phyloP scores from a whole-genome alignment of 1,140 invertebrate genomes.

The Ladona fulva region DNA sequence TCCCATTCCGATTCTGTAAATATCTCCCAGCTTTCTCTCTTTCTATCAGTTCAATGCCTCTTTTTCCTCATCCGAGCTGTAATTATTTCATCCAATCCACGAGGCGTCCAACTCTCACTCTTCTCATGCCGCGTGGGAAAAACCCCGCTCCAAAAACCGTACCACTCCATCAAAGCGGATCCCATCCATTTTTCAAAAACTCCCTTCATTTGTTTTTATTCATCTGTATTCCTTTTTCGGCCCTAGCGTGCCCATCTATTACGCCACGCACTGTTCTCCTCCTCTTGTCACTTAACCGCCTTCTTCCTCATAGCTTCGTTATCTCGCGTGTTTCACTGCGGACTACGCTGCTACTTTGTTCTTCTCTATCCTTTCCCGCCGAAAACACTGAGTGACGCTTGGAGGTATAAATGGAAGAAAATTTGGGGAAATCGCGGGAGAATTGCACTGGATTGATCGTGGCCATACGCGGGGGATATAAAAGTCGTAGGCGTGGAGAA shows the following conservation, averaged over 20 bases:
- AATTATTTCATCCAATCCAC: background rate
- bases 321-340: background rate
- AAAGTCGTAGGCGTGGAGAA: no score
- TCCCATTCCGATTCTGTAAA: no score
- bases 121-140: background rate
- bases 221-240: background rate
- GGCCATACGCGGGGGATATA: no score
- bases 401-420: no score
- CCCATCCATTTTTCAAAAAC: constrained; percentile 1
- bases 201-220: constrained; percentile 3
- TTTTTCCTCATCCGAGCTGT: background rate
- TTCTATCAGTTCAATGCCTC: no score
- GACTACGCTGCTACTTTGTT: background rate
- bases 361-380: background rate
- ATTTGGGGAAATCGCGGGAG: no score
- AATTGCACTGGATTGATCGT: no score
- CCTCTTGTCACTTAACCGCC: background rate
- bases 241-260: background rate
- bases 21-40: no score
- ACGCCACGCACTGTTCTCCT: background rate
- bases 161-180: background rate
- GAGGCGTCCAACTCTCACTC: background rate
- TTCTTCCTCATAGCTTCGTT: background rate
- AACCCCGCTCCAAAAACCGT: background rate
- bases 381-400: background rate